Conservation (phyloP, 2,797 vertebrate genomes). For the Hapalemur alaotrensis region DNA sequence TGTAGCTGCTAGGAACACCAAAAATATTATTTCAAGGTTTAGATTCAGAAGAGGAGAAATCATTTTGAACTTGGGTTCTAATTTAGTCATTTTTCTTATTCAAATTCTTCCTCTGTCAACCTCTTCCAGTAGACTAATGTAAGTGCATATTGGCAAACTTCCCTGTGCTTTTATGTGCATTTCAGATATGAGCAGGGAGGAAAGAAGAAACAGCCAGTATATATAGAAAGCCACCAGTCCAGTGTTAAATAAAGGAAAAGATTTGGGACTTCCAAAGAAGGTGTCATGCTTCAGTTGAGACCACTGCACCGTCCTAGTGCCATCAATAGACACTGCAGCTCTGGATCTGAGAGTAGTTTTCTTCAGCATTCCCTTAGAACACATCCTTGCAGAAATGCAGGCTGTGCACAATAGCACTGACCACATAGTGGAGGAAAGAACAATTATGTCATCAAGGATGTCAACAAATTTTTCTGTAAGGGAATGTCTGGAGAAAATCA, state of each 20-base stretch:
- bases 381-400: background rate
- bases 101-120: background rate
- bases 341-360: background rate
- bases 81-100: background rate
- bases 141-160: background rate
- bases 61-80: background rate
- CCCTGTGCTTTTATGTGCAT: background rate
- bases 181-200: background rate
- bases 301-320: background rate
- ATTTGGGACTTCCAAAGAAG: background rate
- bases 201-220: background rate
- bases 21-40: slow-evolving; percentile 15
- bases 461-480: background rate
- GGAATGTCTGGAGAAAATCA: background rate
- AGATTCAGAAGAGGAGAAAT: background rate
- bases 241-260: background rate
- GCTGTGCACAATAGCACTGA: background rate
- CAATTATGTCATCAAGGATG: background rate
- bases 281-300: background rate
- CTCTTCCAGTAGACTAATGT: background rate
- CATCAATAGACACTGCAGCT: background rate
- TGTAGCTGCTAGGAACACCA: background rate
- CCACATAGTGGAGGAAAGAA: background rate
- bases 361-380: background rate
- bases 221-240: background rate